Base-by-base conservation (phyloP, 2,888 invertebrate genomes). In the Acanthosepion lycidas region DNA sequence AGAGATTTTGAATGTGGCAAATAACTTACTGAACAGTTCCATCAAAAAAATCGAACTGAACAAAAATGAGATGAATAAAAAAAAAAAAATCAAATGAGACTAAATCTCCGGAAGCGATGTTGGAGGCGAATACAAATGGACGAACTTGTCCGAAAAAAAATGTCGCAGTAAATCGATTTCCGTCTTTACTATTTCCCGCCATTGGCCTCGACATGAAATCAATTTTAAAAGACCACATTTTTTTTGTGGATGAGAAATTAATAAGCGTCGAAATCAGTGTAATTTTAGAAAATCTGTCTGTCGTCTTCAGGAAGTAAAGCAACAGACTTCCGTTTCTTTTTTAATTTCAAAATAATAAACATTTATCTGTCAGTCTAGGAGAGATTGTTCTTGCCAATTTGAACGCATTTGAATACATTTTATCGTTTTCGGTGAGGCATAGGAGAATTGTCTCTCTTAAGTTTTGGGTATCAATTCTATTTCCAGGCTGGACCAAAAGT, bases 241-340 rank as follows among this genome's bases (percentile, higher is more conserved):
- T 78, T 78, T 78, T 28, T 28, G 8, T 28, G 28, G 78, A 78
- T 78, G n/a, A 78, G n/a, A 78, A 78, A 28, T 78, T 78, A n/a
- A 78, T 78, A 78, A 78, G n/a, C 78, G n/a, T 78, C 78, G 78
- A n/a, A 78, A n/a, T 78, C n/a, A 78, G n/a, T n/a, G n/a, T 78
- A 78, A 78, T 78, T 78, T 78, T n/a, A 78, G 78, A 78, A 78
- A 78, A 9, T n/a, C n/a, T 28, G 59, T 23, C 9, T 9, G 78
- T n/a, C 9, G 28, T 78, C 28, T n/a, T 28, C 78, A 8, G 28
- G 28, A 78, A 78, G 9, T 5, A 18, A 9, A 78, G 3, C 8
- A 18, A 1, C n/a, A 12, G n/a, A 64, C 28, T 18, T 28, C 6
- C 12, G 12, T 64, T 5, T 28, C 9, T 28, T 28, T 28, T 64